Conservation (phyloP, 2,888 invertebrate species). For the Eurytoma californica region DNA sequence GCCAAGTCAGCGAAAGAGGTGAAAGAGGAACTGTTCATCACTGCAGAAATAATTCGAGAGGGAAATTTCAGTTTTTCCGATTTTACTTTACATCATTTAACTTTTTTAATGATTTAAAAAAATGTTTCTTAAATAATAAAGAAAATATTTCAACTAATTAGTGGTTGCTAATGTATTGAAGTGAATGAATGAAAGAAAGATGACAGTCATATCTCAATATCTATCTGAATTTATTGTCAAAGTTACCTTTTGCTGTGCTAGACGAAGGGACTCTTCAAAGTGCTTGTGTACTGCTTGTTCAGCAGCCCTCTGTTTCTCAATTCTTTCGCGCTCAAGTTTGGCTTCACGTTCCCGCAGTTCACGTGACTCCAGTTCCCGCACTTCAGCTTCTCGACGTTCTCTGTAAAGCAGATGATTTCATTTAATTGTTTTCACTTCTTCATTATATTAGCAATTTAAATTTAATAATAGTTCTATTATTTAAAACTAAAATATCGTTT, state of each 20-base stretch:
- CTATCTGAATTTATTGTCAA: slow-evolving; percentile 46
- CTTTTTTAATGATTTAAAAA: too few species aligned
- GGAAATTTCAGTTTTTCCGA: slow-evolving; percentile 25
- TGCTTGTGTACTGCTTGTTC: slow-evolving; percentile 89
- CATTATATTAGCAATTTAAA: too few species aligned
- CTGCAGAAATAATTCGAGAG: background rate
- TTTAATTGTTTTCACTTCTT: too few species aligned
- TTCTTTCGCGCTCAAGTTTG: slow-evolving; percentile 77
- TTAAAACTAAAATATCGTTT: too few species aligned
- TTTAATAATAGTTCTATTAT: too few species aligned
- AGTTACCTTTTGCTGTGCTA: slow-evolving; percentile 86
- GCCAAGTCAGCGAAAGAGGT: slow-evolving; percentile 35
- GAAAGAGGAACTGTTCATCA: slow-evolving; percentile 31
- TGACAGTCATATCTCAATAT: too few species aligned
- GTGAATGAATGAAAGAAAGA: too few species aligned
- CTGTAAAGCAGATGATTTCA: slow-evolving; percentile 66
- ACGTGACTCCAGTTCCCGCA: slow-evolving; percentile 80
- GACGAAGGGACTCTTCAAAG: slow-evolving; percentile 90
- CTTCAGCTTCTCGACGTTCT: slow-evolving; percentile 83
- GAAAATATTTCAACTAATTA: too few species aligned
- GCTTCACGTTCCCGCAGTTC: slow-evolving; percentile 79
- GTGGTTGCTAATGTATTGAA: too few species aligned
- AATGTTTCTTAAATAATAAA: too few species aligned
- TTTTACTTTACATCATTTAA: slow-evolving; percentile 1
- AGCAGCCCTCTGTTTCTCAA: slow-evolving; percentile 78